Evolutionary conservation across 2,888 invertebrate species (phyloP).

Genomic region (Mesochorus sp.): DNA sequence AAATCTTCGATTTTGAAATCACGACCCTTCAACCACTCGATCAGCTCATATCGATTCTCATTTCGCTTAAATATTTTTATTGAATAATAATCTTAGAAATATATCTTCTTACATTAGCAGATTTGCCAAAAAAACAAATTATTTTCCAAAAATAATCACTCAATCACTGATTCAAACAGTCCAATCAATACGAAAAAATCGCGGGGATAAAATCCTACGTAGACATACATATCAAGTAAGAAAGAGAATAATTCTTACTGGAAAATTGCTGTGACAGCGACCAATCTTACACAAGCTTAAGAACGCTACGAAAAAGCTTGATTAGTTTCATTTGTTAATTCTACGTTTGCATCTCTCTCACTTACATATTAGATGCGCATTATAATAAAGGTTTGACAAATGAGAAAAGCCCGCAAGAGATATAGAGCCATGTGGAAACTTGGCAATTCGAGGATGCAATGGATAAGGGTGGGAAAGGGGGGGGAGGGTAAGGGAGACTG

Average conservation of each 20-base stretch:
- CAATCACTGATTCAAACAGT: no score
- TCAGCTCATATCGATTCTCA: not conserved
- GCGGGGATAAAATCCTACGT: no score
- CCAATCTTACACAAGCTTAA: not conserved
- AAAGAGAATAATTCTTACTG: not conserved
- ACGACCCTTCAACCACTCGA: not conserved
- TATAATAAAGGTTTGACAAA: conserved; percentile 64
- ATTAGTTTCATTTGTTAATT: conserved; percentile 75
- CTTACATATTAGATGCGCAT: conserved; percentile 28
- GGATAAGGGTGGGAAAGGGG: no score
- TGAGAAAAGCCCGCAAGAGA: conserved; percentile 33
- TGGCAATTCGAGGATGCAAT: conserved; percentile 14
- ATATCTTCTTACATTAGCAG: no score
- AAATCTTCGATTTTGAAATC: not conserved
- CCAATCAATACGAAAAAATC: no score
- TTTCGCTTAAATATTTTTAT: not conserved
- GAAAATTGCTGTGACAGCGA: not conserved
- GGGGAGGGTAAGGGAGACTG: not conserved
- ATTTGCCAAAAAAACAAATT: no score
- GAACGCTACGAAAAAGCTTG: conserved; percentile 68
- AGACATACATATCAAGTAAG: no score
- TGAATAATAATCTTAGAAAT: no score
- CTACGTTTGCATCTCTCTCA: conserved; percentile 43
- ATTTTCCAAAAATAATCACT: no score
- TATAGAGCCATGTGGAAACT: not conserved